phyloP scores from a whole-genome alignment of 2,113 vertebrate genomes.

The Tricholaema leucomelas region DNA sequence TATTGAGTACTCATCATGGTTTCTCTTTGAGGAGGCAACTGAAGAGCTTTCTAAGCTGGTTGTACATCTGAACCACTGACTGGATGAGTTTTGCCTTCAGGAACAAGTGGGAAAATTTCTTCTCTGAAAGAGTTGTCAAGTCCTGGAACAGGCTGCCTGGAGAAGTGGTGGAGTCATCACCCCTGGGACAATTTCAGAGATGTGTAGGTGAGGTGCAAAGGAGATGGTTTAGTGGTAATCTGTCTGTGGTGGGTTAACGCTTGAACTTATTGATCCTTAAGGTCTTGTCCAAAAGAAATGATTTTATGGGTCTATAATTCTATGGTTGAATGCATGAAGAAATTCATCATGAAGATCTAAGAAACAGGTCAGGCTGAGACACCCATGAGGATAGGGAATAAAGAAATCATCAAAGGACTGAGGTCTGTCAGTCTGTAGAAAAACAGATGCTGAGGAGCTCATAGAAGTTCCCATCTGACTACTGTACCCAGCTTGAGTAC shows the following conservation, averaged over 20 bases:
- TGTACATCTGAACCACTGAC: not conserved
- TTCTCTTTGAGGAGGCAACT: not conserved
- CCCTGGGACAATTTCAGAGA: too few relatives aligned
- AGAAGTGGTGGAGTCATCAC: not conserved
- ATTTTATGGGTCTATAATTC: too few relatives aligned
- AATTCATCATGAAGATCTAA: not conserved
- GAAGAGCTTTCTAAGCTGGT: not conserved
- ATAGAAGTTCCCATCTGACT: not conserved
- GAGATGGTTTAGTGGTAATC: too few relatives aligned
- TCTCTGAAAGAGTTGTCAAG: too few relatives aligned
- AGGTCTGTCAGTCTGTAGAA: not conserved
- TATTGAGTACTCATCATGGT: not conserved
- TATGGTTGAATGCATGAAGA: not conserved
- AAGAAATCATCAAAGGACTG: not conserved
- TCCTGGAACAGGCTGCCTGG: not conserved
- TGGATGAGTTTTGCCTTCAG: not conserved
- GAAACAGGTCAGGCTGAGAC: not conserved
- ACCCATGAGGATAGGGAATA: not conserved
- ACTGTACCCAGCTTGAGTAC: too few relatives aligned
- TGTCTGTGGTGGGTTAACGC: too few relatives aligned
- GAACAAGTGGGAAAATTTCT: too few relatives aligned
- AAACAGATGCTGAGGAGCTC: not conserved
- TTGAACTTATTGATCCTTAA: too few relatives aligned
- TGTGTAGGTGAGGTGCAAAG: too few relatives aligned
- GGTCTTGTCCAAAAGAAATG: too few relatives aligned